Evolutionary conservation across 1,140 invertebrate species (phyloP).

Genomic region (Atta colombica): DNA sequence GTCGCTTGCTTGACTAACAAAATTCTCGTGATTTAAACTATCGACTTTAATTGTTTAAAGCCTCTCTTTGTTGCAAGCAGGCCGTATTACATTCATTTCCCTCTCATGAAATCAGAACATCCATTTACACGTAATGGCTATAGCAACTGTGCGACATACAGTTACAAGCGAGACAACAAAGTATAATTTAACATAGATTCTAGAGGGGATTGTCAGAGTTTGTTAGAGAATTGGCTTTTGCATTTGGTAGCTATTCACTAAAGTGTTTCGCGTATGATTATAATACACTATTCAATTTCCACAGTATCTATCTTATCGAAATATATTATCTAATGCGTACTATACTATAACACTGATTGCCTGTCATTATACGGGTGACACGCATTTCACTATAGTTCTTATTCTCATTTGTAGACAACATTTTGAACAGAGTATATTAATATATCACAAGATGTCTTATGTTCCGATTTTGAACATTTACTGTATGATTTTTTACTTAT

Average conservation of each 20-base stretch:
- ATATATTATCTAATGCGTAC: neutral
- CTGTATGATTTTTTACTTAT: neutral
- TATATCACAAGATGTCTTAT: too few relatives aligned
- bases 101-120: slow-evolving; percentile 47
- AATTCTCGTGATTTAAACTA: slow-evolving; percentile 55
- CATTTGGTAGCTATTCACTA: slow-evolving; percentile 21
- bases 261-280: slow-evolving; percentile 17
- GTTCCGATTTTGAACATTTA: too few relatives aligned
- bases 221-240: slow-evolving; percentile 38
- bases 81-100: slow-evolving; percentile 41
- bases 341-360: too few relatives aligned
- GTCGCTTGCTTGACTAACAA: slow-evolving; percentile 20
- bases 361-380: too few relatives aligned
- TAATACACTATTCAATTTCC: slow-evolving; percentile 1
- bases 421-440: too few relatives aligned
- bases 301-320: neutral
- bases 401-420: too few relatives aligned
- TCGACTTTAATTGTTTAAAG: slow-evolving; percentile 60
- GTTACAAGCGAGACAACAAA: slow-evolving; percentile 33
- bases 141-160: slow-evolving; percentile 5
- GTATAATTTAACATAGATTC: slow-evolving; percentile 48
- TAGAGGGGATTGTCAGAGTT: slow-evolving; percentile 44
- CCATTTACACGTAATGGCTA: slow-evolving; percentile 47
- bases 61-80: slow-evolving; percentile 10
- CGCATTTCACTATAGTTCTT: too few relatives aligned